These are phyloP conservation scores for Agapornis canus DNA, from an alignment of 2,797 vertebrate genomes.

Conservation along the genomic window DNA sequence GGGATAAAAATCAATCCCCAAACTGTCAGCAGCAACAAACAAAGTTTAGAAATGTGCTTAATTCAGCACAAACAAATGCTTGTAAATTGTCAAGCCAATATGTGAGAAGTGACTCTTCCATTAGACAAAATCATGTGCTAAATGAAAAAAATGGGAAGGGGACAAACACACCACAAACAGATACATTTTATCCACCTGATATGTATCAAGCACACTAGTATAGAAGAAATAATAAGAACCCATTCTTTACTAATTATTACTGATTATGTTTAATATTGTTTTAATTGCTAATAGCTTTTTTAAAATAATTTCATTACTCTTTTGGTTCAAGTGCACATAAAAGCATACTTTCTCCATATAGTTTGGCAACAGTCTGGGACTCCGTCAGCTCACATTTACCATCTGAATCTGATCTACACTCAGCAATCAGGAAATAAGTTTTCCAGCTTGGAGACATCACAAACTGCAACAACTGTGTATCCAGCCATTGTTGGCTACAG, in stretches of 20 bases:
- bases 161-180: constrained; percentile 1
- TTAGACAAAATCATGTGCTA: constrained; percentile 64
- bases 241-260: neutral
- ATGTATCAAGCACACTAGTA: neutral
- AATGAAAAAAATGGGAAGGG: neutral
- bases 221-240: neutral
- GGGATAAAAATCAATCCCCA: constrained; percentile 64
- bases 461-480: neutral
- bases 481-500: neutral
- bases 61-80: constrained; percentile 67
- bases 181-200: neutral
- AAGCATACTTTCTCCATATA: neutral
- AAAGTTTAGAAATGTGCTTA: constrained; percentile 69
- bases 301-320: neutral
- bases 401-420: neutral
- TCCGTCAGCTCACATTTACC: neutral
- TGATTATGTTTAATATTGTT: neutral
- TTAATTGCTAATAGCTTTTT: neutral
- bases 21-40: constrained; percentile 58
- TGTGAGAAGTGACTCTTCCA: constrained; percentile 45
- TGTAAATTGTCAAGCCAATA: constrained; percentile 62
- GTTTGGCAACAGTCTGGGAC: neutral
- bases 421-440: neutral
- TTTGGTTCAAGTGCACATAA: neutral
- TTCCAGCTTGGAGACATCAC: neutral